Percentiles rank a stretch among this genome's conserved stretches.
Conservation (phyloP, 1,140 invertebrate genomes). For the Cataglyphis hispanica region DNA sequence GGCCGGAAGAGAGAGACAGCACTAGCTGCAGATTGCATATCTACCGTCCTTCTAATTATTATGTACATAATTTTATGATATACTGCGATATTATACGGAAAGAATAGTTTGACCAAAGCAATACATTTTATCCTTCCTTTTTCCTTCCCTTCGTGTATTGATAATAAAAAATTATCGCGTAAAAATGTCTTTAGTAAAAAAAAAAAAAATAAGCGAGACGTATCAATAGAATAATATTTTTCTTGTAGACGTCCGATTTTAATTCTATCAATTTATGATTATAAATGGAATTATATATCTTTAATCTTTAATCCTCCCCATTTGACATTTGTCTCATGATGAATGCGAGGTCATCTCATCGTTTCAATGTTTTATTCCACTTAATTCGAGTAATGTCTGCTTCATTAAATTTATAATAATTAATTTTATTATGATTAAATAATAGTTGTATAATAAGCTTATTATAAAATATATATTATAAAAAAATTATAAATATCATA, state of each 20-base stretch:
- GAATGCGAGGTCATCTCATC: neutral
- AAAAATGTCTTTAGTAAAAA: neutral
- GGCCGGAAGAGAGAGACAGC: conserved; percentile 18
- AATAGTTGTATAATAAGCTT: neutral
- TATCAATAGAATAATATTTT: conserved; percentile 23
- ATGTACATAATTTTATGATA: conserved; percentile 57
- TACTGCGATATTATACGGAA: conserved; percentile 33
- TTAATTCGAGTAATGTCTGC: neutral
- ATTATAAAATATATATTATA: no score
- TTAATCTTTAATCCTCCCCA: neutral
- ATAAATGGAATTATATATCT: neutral
- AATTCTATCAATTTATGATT: neutral
- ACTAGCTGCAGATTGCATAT: conserved; percentile 30
- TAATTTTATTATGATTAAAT: neutral
- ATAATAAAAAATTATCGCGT: conserved; percentile 30
- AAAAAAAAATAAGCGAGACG: neutral
- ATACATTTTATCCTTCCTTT: neutral
- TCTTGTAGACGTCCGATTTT: neutral
- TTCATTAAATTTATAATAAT: neutral
- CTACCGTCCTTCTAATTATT: conserved; percentile 48
- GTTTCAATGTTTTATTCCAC: neutral
- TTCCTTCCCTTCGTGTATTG: no score
- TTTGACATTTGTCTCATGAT: neutral
- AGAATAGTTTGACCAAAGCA: conserved; percentile 31
- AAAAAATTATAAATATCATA: no score